Conservation (phyloP, 2,888 invertebrate species). For the Polietes domitor region DNA sequence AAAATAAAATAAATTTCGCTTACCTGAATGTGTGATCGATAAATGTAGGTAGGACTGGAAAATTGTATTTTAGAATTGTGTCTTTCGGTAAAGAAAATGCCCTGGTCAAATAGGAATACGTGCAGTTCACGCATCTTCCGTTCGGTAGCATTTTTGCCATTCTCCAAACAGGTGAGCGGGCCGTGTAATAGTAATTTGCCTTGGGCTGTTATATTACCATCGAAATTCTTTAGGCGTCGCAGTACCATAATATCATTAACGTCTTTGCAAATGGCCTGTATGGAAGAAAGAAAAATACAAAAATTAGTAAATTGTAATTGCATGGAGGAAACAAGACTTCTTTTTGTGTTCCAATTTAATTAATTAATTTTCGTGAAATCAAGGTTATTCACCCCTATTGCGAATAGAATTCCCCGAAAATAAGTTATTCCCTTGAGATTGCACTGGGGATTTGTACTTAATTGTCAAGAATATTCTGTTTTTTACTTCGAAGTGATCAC, state of each 20-base stretch:
- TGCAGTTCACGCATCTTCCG: constrained; percentile 89
- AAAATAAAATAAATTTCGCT: too few species aligned
- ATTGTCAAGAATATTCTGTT: too few species aligned
- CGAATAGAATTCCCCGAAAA: too few species aligned
- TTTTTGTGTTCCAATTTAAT: too few species aligned
- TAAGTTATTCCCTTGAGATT: too few species aligned
- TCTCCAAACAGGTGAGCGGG: constrained; percentile 87
- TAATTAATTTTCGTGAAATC: too few species aligned
- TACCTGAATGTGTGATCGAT: constrained; percentile 97
- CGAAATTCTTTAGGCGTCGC: constrained; percentile 96
- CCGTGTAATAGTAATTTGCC: constrained; percentile 96
- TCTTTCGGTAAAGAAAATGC: constrained; percentile 95
- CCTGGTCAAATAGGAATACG: constrained; percentile 99
- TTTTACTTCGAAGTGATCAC: too few species aligned
- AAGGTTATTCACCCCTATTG: too few species aligned
- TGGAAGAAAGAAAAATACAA: background rate
- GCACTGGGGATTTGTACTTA: too few species aligned
- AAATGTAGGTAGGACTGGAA: constrained; percentile 95
- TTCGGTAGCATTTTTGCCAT: constrained; percentile 80
- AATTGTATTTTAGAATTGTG: constrained; percentile 83
- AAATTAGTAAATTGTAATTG: background rate
- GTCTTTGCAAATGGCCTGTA: constrained; percentile 92
- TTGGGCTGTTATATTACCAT: constrained; percentile 98
- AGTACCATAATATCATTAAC: constrained; percentile 99
- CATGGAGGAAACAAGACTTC: too few species aligned